Base-by-base conservation (phyloP, 2,888 invertebrate species). In the Phania funesta region DNA sequence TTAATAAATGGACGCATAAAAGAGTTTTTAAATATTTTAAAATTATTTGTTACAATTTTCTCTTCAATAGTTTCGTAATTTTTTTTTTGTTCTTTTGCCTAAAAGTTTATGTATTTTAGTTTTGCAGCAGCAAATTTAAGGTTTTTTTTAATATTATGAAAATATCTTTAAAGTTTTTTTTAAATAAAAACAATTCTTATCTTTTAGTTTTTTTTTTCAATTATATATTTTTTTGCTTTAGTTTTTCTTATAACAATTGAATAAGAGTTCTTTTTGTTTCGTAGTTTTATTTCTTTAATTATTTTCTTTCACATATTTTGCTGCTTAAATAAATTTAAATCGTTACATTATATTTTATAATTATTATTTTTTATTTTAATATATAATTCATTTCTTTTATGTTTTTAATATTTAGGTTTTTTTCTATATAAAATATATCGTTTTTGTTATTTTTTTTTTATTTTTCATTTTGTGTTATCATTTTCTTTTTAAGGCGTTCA, bases 231-330 rank as follows among this genome's bases (percentile, higher is more conserved):
- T 32, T 83, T 86, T 77, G 84, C 83, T 85, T 85, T 85, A 84
- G 78, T 85, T 86, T 84, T 80, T 84, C 84, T 84, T 84, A 84
- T 84, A 86, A 86, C 86, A 86, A 86, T 84, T 81, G 80, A 83
- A 84, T 86, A 84, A 85, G 65, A 71, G 32, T 83, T 83, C 83
- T 71, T 79, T 78, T 74, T 79, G 32, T 54, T 56, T 75, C 60
- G 60, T 71, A 46, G 70, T 60, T 83, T 64, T 75, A 48, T 50
- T 68, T 67, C 35, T 41, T 60, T 46, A 32, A 48, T 54, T 64
- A 24, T 60, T 67, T 58, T 80, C 65, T 65, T 80, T 78, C 70
- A 83, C 65, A 81, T 62, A 78, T 74, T 76, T 77, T 46, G 70
- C 46, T 56, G 44, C 46, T 73, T 75, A 44, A 74, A 64, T 80